Percentiles rank a stretch among this genome's conserved stretches.
These are phyloP conservation scores for Drosophila histrio DNA, from an alignment of 2,888 invertebrate species.

Conservation along the genomic window DNA sequence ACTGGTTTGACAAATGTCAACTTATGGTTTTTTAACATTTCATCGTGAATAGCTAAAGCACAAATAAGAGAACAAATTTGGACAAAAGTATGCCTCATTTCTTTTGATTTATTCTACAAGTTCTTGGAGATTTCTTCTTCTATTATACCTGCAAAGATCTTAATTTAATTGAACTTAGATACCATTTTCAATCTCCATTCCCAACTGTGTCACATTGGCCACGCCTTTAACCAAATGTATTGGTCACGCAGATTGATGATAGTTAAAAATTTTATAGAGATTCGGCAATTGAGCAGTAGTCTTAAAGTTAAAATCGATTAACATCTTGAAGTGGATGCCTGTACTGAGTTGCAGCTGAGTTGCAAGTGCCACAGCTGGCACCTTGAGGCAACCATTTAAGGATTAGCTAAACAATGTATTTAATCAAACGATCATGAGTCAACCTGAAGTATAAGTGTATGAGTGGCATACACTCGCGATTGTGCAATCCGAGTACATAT, in stretches of 20 bases:
- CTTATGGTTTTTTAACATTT: no score
- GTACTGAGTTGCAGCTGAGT: constrained; percentile 17
- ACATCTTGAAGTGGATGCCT: constrained; percentile 24
- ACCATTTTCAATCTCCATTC: not conserved
- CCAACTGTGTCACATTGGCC: not conserved
- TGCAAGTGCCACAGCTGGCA: constrained; percentile 46
- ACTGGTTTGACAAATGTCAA: no score
- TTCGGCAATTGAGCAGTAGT: constrained; percentile 33
- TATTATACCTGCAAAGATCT: no score
- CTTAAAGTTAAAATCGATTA: constrained; percentile 23
- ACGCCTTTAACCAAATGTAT: constrained; percentile 15
- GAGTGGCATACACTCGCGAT: constrained; percentile 29
- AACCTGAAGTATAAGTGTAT: constrained; percentile 7
- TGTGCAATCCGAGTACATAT: constrained; percentile 39
- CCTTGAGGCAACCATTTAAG: constrained; percentile 63
- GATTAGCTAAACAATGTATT: constrained; percentile 26
- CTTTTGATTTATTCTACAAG: no score
- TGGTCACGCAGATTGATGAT: constrained; percentile 20
- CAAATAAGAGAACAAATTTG: no score
- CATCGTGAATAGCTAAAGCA: no score
- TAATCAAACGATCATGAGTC: constrained; percentile 31
- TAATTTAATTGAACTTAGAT: no score
- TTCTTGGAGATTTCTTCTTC: not conserved
- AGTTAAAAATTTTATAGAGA: constrained; percentile 33
- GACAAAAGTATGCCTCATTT: no score